These are phyloP conservation scores for Ascaphus truei DNA, from an alignment of 2,113 vertebrate genomes.

Conservation along the genomic window DNA sequence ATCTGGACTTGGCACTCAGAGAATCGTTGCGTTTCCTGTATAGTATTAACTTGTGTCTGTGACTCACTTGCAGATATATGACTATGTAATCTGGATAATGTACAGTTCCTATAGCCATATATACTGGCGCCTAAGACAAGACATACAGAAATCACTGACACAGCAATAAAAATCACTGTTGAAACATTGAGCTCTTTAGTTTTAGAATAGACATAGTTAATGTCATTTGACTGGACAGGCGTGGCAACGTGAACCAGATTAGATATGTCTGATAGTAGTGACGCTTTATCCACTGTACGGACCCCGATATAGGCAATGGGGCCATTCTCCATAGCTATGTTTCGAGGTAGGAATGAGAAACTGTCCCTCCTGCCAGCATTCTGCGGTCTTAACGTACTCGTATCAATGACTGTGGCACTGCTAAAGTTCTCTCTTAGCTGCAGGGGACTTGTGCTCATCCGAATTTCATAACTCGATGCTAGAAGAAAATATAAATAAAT, in stretches of 20 bases:
- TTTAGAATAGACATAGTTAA: neutral
- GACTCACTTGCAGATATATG: neutral
- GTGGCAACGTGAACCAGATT: conserved; percentile 51
- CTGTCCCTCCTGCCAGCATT: conserved; percentile 47
- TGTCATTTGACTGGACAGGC: conserved; percentile 8
- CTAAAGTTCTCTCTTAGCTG: conserved; percentile 48
- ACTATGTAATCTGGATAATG: neutral
- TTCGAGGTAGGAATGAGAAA: conserved; percentile 47
- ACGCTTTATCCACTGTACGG: conserved; percentile 39
- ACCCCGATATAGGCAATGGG: conserved; percentile 53
- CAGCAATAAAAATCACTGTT: conserved; percentile 35
- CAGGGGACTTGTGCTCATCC: conserved; percentile 45
- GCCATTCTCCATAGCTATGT: conserved; percentile 29
- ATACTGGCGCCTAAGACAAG: conserved; percentile 34
- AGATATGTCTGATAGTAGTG: conserved; percentile 47
- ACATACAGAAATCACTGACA: conserved; percentile 36
- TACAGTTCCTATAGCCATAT: neutral
- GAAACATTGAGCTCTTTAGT: conserved; percentile 23
- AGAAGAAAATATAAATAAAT: conserved; percentile 38
- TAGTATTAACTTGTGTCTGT: neutral
- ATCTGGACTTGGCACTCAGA: neutral
- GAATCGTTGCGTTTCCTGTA: neutral
- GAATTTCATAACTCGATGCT: conserved; percentile 59
- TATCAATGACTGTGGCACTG: conserved; percentile 42
- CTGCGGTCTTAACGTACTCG: conserved; percentile 41